These are phyloP conservation scores for Solen grandis DNA, from an alignment of 1,140 invertebrate genomes.

Conservation along the genomic window DNA sequence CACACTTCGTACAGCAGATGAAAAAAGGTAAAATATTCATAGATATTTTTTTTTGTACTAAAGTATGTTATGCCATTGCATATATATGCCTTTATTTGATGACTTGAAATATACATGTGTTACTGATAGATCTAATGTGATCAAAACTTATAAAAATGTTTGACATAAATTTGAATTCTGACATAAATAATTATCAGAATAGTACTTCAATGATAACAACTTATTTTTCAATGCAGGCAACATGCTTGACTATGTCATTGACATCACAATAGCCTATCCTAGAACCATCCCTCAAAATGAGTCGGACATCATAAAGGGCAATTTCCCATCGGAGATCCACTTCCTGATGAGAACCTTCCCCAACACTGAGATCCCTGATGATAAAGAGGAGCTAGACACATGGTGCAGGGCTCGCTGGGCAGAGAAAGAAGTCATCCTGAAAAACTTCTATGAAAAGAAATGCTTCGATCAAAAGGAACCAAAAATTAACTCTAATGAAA, in stretches of 20 bases:
- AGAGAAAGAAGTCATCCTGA: conserved; percentile 71
- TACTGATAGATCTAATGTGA: background rate
- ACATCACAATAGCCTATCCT: conserved; percentile 76
- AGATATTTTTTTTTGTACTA: background rate
- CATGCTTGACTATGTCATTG: conserved; percentile 70
- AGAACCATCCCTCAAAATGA: conserved; percentile 72
- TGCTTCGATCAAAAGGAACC: conserved; percentile 2
- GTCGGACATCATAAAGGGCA: conserved; percentile 67
- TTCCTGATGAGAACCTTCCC: conserved; percentile 67
- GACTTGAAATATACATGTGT: background rate
- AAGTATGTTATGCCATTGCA: background rate
- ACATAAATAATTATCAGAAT: no score
- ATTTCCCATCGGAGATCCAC: conserved; percentile 75
- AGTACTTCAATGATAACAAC: no score
- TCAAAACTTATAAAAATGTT: no score
- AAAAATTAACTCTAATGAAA: conserved; percentile 28
- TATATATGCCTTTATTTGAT: background rate
- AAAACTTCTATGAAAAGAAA: conserved; percentile 67
- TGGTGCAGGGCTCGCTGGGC: conserved; percentile 71
- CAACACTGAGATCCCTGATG: conserved; percentile 48
- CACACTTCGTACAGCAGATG: conserved; percentile 85
- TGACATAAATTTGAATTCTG: no score
- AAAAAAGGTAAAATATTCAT: conserved; percentile 82
- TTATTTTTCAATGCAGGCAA: conserved; percentile 67
- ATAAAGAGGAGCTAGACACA: conserved; percentile 61